A percentile compares a stretch with the other conserved stretches of the same genome.
phyloP scores from a whole-genome alignment of 2,888 invertebrate species.

The Anthophora plumipes region DNA sequence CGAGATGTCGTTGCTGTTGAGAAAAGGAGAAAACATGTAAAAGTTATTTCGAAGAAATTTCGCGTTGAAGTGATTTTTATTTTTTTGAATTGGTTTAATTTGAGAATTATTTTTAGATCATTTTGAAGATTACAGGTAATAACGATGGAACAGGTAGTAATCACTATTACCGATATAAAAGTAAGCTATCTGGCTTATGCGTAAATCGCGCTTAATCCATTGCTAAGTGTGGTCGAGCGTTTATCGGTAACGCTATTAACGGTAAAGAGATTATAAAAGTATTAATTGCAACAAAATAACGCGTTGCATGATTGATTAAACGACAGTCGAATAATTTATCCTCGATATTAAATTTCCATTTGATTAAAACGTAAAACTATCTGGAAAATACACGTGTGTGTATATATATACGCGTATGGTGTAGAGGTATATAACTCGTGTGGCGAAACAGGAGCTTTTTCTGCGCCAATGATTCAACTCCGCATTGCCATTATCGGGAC shows the following conservation, averaged over 20 bases:
- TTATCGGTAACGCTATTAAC: neutral
- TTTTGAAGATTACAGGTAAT: neutral
- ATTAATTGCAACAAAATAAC: neutral
- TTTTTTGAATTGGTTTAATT: no score
- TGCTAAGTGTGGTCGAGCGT: neutral
- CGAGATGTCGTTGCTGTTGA: neutral
- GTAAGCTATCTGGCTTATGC: neutral
- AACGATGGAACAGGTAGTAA: neutral
- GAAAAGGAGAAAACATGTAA: neutral
- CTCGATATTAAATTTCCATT: neutral
- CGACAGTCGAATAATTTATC: neutral
- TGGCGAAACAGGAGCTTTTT: constrained; percentile 38
- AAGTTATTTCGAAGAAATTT: constrained; percentile 1
- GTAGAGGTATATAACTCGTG: neutral
- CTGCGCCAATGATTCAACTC: constrained; percentile 42
- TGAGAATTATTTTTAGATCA: neutral
- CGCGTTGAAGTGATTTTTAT: neutral
- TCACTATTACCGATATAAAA: neutral
- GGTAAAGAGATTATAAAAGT: neutral
- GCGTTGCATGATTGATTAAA: neutral
- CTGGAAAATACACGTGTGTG: neutral
- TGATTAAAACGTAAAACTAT: neutral
- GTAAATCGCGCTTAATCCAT: neutral
- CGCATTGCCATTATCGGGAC: constrained; percentile 26
- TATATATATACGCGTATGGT: neutral